Evolutionary conservation across 1,140 invertebrate genomes (phyloP).

Genomic region (Dermatophagoides farinae): DNA sequence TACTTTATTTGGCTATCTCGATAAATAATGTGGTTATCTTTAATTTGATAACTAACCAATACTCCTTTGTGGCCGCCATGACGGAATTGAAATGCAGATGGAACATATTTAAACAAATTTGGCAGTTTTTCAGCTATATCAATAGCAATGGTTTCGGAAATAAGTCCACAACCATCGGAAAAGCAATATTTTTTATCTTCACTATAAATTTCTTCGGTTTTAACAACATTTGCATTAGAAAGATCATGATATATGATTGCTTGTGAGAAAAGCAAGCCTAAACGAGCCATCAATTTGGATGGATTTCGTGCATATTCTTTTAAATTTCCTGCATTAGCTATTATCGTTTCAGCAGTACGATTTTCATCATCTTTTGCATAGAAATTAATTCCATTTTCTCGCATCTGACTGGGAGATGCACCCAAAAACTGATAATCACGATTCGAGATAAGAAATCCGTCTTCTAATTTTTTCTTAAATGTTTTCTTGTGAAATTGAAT

Average conservation of each 20-base stretch:
- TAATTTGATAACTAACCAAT: constrained; percentile 15
- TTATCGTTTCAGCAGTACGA: constrained; percentile 11
- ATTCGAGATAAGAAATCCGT: constrained; percentile 16
- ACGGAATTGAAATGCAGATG: constrained; percentile 20
- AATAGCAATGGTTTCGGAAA: constrained; percentile 16
- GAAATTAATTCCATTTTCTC: constrained; percentile 23
- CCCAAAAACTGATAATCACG: constrained; percentile 22
- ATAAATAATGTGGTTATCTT: constrained; percentile 16
- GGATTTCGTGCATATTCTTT: constrained; percentile 17
- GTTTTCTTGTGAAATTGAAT: constrained; percentile 4
- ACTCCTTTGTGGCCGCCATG: constrained; percentile 20
- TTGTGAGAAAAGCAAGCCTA: constrained; percentile 30
- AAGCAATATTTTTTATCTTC: constrained; percentile 10
- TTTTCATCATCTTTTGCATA: constrained; percentile 19
- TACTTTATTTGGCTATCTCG: constrained; percentile 19
- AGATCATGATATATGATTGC: constrained; percentile 45
- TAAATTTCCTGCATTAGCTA: constrained; percentile 21
- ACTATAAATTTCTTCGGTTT: neutral
- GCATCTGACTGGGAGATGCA: constrained; percentile 22
- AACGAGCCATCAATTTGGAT: constrained; percentile 23
- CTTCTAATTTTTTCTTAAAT: constrained; percentile 5
- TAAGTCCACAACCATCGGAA: constrained; percentile 22
- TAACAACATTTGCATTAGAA: constrained; percentile 11
- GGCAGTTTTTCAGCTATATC: constrained; percentile 8
- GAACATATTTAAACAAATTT: neutral